Percentiles rank a stretch among this genome's conserved stretches.
Evolutionary conservation across 2,888 invertebrate genomes (phyloP).

Genomic region (Dicycla oo): DNA sequence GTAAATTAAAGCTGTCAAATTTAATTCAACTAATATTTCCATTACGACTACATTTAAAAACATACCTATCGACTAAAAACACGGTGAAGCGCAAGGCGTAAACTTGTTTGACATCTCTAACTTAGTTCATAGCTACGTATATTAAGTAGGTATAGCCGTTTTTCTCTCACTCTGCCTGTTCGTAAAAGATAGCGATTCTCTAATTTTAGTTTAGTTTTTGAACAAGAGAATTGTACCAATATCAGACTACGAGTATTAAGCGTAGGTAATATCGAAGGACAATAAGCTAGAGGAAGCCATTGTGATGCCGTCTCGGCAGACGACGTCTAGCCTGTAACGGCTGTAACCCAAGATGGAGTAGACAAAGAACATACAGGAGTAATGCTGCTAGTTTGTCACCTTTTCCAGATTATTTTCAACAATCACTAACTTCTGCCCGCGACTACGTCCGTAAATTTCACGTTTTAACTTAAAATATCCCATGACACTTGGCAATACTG

Average conservation of each 20-base stretch:
- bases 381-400: not conserved
- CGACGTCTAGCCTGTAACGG: not conserved
- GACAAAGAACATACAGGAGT: not conserved
- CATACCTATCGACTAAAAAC: too few species aligned
- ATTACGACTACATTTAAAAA: too few species aligned
- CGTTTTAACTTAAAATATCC: not conserved
- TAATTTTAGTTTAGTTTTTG: too few species aligned
- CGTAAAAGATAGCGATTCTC: too few species aligned
- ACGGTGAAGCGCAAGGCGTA: too few species aligned
- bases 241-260: not conserved
- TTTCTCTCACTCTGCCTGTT: too few species aligned
- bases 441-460: not conserved
- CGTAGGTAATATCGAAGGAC: not conserved
- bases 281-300: slow-evolving; percentile 9
- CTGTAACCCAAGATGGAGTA: slow-evolving; percentile 21
- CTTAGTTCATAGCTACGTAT: too few species aligned
- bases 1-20: too few species aligned
- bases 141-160: too few species aligned
- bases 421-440: not conserved
- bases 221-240: too few species aligned
- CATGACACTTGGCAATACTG: not conserved
- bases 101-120: too few species aligned
- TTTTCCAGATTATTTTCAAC: not conserved
- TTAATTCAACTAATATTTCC: too few species aligned
- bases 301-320: slow-evolving; percentile 17